phyloP scores from a whole-genome alignment of 2,888 invertebrate species.

The Acanthosepion lycidas region DNA sequence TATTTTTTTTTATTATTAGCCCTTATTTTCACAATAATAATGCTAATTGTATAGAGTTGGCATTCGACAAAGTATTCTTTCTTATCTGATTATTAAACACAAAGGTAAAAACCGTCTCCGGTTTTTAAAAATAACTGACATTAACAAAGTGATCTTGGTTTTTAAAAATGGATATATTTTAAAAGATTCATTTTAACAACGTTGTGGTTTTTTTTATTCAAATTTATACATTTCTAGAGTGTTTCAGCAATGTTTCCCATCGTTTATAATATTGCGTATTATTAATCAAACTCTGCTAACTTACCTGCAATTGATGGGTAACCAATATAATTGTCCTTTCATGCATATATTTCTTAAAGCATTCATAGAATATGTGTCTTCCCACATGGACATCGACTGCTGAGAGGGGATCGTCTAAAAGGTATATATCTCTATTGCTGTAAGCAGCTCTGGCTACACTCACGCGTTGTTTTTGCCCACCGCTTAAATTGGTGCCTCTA shows the following conservation, averaged over 20 bases:
- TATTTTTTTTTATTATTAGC: too few relatives aligned
- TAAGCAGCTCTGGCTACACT: constrained; percentile 64
- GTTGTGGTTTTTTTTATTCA: too few relatives aligned
- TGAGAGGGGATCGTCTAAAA: constrained; percentile 64
- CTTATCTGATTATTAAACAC: neutral
- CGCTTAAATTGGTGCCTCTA: constrained; percentile 61
- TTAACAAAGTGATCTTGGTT: too few relatives aligned
- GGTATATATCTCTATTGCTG: constrained; percentile 61
- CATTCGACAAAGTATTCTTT: too few relatives aligned
- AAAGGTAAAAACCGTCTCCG: neutral
- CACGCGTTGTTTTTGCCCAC: constrained; percentile 65
- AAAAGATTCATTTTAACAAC: too few relatives aligned
- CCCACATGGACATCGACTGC: constrained; percentile 63
- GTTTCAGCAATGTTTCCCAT: too few relatives aligned
- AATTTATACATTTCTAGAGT: too few relatives aligned
- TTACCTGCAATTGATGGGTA: constrained; percentile 64
- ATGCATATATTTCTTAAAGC: constrained; percentile 56
- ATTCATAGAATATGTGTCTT: constrained; percentile 58
- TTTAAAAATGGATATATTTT: too few relatives aligned
- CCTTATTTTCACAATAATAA: too few relatives aligned
- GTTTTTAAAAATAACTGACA: too few relatives aligned
- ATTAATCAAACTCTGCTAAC: neutral
- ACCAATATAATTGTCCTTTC: constrained; percentile 59
- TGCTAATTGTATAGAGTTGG: too few relatives aligned
- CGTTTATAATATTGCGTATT: too few relatives aligned